Base-by-base conservation (phyloP, 2,797 vertebrate genomes). In the Ambastaia sidthimunki region DNA sequence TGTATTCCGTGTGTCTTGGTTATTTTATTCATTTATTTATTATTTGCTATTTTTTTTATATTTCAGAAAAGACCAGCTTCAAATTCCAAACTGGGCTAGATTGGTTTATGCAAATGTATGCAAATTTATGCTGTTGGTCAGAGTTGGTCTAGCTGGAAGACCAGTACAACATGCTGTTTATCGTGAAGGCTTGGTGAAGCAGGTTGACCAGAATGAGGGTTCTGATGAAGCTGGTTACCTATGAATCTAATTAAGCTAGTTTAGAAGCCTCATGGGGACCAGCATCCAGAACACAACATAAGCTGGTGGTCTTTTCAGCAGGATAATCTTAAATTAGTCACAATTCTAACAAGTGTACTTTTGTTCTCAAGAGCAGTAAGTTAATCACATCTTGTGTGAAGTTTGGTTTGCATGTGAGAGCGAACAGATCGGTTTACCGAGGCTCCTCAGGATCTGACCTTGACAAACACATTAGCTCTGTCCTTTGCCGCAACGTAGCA, bases 381-480 rank as follows among this genome's bases (percentile, higher is more conserved):
- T 66, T 76, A 71, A 69, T 78, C 68, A 73, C 81, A 67, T 84
- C 73, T 67, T 72, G 48, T 81, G 47, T 74, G 54, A 54, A 74
- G 50, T 37, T 76, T 34, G 60, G 16, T 44, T 76, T 44, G 44
- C 25, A 76, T 68, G 84, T 67, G 74, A 78, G 81, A 74, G 86
- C 77, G 81, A 57, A 70, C 23, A 59, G 50, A 50, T 65, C 80
- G 47, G 85, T 86, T 83, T 85, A 71, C 70, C 57, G 41, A 76
- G 69, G 60, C 72, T 74, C 54, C 71, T 68, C 72, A 41, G 57
- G 76, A 82, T 82, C 80, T 82, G 83, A 85, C 85, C 85, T 84
- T 81, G 85, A 87, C 89, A 85, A 88, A 87, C 89, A 87, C 89
- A 89, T 87, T 89, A 89, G 87, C 68, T 74, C 75, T 82, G 80